Evolutionary conservation across 2,888 invertebrate species (phyloP).

Genomic region (Macrophya alboannulata): DNA sequence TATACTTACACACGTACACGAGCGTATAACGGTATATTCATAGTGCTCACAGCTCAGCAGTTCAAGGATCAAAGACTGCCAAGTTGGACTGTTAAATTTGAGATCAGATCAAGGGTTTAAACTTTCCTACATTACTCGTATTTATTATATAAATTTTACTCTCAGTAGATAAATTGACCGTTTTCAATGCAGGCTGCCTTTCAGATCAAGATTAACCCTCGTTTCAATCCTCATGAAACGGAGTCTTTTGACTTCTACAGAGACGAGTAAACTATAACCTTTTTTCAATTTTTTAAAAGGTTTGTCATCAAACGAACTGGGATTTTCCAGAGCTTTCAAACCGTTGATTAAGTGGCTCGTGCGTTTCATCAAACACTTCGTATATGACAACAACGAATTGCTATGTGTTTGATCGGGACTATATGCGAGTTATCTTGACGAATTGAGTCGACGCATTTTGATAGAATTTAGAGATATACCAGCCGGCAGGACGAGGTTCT

Average conservation of each 20-base stretch:
- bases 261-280: background rate
- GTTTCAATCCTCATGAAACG: background rate
- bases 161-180: background rate
- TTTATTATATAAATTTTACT: background rate
- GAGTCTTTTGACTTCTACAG: background rate
- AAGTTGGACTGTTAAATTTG: background rate
- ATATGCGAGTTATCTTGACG: background rate
- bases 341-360: background rate
- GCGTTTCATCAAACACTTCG: background rate
- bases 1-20: background rate
- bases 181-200: background rate
- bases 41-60: background rate
- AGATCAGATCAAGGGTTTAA: background rate
- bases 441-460: background rate
- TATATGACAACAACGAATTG: background rate
- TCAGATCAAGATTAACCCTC: background rate
- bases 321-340: background rate
- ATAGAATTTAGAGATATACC: background rate
- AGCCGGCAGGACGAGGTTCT: background rate
- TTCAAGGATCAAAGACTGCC: slow-evolving; percentile 31
- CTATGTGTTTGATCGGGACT: background rate
- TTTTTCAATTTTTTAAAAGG: background rate
- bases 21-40: background rate
- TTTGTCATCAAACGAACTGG: background rate
- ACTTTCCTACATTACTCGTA: background rate